A percentile compares a stretch with the other conserved stretches of the same genome.
phyloP scores from a whole-genome alignment of 2,113 vertebrate species.

The Pleuronectes platessa region DNA sequence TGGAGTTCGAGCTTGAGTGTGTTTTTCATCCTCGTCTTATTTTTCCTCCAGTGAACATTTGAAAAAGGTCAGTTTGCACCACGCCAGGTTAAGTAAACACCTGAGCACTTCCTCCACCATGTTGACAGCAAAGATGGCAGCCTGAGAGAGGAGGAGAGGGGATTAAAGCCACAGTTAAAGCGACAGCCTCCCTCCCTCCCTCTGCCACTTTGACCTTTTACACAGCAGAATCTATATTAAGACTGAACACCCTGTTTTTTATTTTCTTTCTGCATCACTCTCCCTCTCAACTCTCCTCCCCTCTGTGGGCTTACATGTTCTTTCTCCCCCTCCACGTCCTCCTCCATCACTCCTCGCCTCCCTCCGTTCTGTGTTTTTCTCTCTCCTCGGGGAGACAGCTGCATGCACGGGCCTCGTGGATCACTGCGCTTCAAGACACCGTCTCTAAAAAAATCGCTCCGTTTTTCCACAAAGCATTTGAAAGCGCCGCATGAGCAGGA shows the following conservation, averaged over 20 bases:
- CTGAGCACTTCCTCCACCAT: not conserved
- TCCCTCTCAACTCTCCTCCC: slow-evolving; percentile 41
- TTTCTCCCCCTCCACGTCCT: slow-evolving; percentile 1
- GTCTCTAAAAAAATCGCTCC: slow-evolving; percentile 63
- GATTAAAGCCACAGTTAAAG: slow-evolving; percentile 13
- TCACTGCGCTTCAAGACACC: slow-evolving; percentile 72
- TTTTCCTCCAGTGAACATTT: not conserved
- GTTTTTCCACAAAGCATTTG: slow-evolving; percentile 46
- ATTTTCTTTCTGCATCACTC: slow-evolving; percentile 56
- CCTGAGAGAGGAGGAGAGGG: not conserved
- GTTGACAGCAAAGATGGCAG: not conserved
- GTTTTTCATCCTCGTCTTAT: not conserved
- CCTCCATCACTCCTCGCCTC: not conserved
- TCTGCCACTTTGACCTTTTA: slow-evolving; percentile 62
- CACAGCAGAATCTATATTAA: slow-evolving; percentile 59
- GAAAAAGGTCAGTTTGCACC: too few species aligned
- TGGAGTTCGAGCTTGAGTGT: too few species aligned
- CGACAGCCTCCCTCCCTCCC: slow-evolving; percentile 3
- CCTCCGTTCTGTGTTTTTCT: slow-evolving; percentile 49
- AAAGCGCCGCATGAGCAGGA: slow-evolving; percentile 23
- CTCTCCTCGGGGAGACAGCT: slow-evolving; percentile 66
- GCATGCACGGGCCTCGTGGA: slow-evolving; percentile 71
- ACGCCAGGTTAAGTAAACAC: not conserved
- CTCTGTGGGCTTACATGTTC: slow-evolving; percentile 29
- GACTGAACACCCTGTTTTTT: slow-evolving; percentile 48